These are phyloP conservation scores for Eupsilia transversa DNA, from an alignment of 2,888 invertebrate genomes.

Conservation along the genomic window DNA sequence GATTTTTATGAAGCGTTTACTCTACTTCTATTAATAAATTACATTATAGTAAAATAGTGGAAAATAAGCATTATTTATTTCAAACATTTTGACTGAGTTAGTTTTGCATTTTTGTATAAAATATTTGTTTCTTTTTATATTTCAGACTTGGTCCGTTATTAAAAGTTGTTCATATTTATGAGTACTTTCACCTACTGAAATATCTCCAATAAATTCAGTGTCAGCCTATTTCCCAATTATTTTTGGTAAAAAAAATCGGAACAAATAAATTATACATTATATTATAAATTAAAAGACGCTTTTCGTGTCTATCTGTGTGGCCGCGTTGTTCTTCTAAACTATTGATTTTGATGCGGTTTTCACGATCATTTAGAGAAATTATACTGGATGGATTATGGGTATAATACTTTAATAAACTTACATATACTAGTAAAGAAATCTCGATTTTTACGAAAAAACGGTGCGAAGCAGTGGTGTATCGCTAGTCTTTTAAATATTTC, in stretches of 20 bases:
- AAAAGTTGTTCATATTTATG: neutral
- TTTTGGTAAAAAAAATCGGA: no score
- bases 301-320: neutral
- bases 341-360: no score
- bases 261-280: no score
- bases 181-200: neutral
- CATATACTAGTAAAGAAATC: no score
- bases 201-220: neutral
- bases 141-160: neutral
- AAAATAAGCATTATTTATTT: slow-evolving; percentile 4
- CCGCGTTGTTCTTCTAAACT: neutral
- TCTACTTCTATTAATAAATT: slow-evolving; percentile 40
- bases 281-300: no score
- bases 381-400: neutral
- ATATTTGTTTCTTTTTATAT: neutral
- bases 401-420: neutral
- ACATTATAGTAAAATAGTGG: slow-evolving; percentile 10
- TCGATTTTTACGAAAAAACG: neutral
- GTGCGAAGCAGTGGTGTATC: neutral
- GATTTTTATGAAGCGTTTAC: slow-evolving; percentile 53
- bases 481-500: no score
- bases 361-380: no score
- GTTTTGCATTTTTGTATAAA: slow-evolving; percentile 2
- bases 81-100: neutral
- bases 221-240: no score